Conservation (phyloP, 2,888 invertebrate genomes). For the Volucella zonaria region DNA sequence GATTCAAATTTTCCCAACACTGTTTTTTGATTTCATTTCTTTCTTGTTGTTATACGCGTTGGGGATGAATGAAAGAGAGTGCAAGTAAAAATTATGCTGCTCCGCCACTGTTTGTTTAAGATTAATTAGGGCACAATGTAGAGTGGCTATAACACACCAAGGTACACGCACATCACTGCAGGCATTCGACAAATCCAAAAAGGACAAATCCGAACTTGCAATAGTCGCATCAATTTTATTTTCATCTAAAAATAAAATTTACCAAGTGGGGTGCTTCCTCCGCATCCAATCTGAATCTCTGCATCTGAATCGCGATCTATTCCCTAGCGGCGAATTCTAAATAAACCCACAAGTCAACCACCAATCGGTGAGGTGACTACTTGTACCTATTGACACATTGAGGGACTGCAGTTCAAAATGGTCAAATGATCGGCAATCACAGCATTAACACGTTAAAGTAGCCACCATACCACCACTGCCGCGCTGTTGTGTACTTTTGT, state of each 20-base stretch:
- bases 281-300: slow-evolving; percentile 40
- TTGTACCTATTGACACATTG: slow-evolving; percentile 72
- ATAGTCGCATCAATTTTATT: slow-evolving; percentile 46
- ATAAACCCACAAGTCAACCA: slow-evolving; percentile 52
- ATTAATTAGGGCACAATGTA: slow-evolving; percentile 65
- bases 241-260: slow-evolving; percentile 63
- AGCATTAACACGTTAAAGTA: slow-evolving; percentile 37
- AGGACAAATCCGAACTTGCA: slow-evolving; percentile 52
- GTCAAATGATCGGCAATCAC: slow-evolving; percentile 59
- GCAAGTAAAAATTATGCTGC: not conserved
- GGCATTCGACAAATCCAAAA: slow-evolving; percentile 60
- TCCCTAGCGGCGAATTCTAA: slow-evolving; percentile 21
- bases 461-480: slow-evolving; percentile 6
- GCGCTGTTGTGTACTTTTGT: slow-evolving; percentile 25
- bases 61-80: too few relatives aligned
- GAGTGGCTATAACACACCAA: slow-evolving; percentile 39
- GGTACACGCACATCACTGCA: slow-evolving; percentile 61
- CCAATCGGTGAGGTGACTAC: slow-evolving; percentile 41
- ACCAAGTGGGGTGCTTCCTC: slow-evolving; percentile 30
- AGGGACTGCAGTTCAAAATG: slow-evolving; percentile 61
- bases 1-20: too few relatives aligned
- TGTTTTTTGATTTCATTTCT: too few relatives aligned
- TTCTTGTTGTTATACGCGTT: too few relatives aligned
- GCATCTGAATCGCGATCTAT: slow-evolving; percentile 15
- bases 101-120: slow-evolving; percentile 37